A percentile compares a stretch with the other conserved stretches of the same genome.
Conservation (phyloP, 2,113 vertebrate species). For the Caloenas nicobarica region DNA sequence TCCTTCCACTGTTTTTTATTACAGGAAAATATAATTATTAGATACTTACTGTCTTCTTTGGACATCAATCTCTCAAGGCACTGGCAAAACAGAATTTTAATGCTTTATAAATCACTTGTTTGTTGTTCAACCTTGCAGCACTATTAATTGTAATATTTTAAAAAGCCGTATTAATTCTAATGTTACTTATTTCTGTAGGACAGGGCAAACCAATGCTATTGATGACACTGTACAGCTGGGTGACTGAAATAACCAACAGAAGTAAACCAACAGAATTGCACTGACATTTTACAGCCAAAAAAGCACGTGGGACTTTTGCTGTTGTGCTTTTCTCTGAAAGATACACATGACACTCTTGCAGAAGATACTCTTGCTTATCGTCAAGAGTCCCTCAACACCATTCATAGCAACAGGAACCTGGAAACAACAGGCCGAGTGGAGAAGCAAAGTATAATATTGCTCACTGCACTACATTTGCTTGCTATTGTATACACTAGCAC, state of each 20-base stretch:
- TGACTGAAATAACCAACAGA: background rate
- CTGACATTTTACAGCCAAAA: background rate
- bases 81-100: background rate
- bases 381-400: background rate
- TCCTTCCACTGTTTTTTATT: background rate
- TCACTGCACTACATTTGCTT: background rate
- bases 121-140: background rate
- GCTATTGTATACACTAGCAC: background rate
- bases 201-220: background rate
- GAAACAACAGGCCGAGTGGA: background rate
- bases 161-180: background rate
- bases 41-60: background rate
- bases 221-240: background rate
- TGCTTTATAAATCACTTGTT: background rate
- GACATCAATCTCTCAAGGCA: background rate
- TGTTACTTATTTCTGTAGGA: background rate
- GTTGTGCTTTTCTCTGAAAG: background rate
- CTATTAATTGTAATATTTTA: background rate
- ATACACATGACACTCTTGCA: background rate
- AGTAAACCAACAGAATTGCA: background rate
- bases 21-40: background rate
- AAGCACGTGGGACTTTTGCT: background rate
- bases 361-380: background rate
- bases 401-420: background rate
- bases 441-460: background rate